Evolutionary conservation across 1,140 invertebrate genomes (phyloP).

Genomic region (Saccostrea glomerata): DNA sequence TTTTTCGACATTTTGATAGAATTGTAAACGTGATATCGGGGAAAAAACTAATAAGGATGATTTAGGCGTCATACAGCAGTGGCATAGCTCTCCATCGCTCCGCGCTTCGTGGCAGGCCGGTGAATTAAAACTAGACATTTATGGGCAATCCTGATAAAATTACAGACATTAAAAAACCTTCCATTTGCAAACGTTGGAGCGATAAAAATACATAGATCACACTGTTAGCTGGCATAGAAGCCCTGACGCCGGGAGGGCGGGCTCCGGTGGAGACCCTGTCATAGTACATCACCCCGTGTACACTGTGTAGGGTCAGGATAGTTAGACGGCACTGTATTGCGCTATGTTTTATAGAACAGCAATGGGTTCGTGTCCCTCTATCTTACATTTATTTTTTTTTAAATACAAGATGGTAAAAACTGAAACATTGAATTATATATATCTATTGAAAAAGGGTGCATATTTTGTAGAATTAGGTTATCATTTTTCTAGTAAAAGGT

Average conservation of each 20-base stretch:
- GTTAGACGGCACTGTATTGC: not conserved
- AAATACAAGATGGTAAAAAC: too few species aligned
- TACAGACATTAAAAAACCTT: constrained; percentile 42
- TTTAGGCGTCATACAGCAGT: constrained; percentile 45
- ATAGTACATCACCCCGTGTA: not conserved
- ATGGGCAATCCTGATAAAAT: constrained; percentile 52
- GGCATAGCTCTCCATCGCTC: constrained; percentile 26
- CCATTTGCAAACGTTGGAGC: constrained; percentile 37
- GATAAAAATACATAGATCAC: constrained; percentile 37
- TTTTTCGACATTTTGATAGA: constrained; percentile 51
- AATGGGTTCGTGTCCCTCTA: too few species aligned
- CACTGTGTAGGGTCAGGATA: not conserved
- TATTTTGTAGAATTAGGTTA: too few species aligned
- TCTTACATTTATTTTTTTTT: too few species aligned
- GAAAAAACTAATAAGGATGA: constrained; percentile 54
- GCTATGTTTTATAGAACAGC: not conserved
- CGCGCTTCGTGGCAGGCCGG: constrained; percentile 15
- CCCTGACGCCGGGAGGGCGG: constrained; percentile 31
- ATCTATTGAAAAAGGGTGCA: too few species aligned
- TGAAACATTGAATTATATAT: too few species aligned
- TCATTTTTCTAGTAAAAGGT: too few species aligned
- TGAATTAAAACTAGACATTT: constrained; percentile 49
- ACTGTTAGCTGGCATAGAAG: not conserved
- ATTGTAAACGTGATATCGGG: constrained; percentile 44
- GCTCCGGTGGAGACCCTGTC: constrained; percentile 1